Evolutionary conservation across 2,113 vertebrate genomes (phyloP).

Genomic region (Misgurnus mizolepis): DNA sequence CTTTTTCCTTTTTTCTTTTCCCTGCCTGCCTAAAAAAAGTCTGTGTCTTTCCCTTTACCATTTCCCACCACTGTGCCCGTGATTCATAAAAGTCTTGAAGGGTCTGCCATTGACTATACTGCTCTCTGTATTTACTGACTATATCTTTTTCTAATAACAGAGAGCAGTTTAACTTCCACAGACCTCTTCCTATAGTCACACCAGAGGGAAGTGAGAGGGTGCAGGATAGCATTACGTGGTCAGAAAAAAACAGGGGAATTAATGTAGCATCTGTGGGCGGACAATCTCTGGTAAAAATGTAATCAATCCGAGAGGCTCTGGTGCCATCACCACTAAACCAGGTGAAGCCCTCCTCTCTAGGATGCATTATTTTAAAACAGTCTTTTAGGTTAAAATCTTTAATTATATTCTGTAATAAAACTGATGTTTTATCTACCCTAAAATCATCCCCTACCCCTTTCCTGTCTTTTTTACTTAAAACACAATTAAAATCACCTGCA

Average conservation of each 20-base stretch:
- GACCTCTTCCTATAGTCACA: conserved; percentile 19
- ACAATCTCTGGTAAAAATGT: not conserved
- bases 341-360: conserved; percentile 27
- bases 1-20: not conserved
- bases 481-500: too few species aligned
- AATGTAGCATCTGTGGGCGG: conserved; percentile 21
- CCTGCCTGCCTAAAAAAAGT: conserved; percentile 28
- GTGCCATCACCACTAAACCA: conserved; percentile 28
- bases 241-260: conserved; percentile 30
- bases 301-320: conserved; percentile 14
- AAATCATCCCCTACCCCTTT: too few species aligned
- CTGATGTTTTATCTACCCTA: too few species aligned
- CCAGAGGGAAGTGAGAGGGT: conserved; percentile 23
- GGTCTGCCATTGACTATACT: conserved; percentile 21
- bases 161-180: conserved; percentile 49
- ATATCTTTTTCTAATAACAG: conserved; percentile 12
- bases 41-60: conserved; percentile 31
- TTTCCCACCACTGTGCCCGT: not conserved
- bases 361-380: conserved; percentile 9
- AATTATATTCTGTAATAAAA: not conserved
- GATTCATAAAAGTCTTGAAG: conserved; percentile 8
- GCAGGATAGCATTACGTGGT: conserved; percentile 6
- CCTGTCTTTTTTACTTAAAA: too few species aligned
- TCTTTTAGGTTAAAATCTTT: not conserved
- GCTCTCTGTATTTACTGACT: not conserved